Conservation (phyloP, 2,113 vertebrate species). For the Nerophis lumbriciformis region DNA sequence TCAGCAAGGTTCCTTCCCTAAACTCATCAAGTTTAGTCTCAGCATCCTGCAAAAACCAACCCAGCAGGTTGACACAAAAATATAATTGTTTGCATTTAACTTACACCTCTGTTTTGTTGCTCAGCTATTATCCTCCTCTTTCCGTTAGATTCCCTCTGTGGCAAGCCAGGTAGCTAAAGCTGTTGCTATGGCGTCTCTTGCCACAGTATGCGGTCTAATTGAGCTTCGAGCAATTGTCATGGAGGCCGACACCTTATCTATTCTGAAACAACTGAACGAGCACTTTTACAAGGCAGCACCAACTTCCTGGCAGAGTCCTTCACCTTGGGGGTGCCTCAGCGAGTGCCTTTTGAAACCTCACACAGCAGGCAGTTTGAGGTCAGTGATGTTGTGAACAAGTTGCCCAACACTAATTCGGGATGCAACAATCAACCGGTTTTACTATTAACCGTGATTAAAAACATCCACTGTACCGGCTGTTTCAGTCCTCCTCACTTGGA, state of each 20-base stretch:
- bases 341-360: conserved; percentile 76
- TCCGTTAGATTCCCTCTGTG: conserved; percentile 69
- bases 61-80: conserved; percentile 70
- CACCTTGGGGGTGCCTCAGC: conserved; percentile 63
- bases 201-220: conserved; percentile 70
- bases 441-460: too few relatives aligned
- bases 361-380: conserved; percentile 59
- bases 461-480: too few relatives aligned
- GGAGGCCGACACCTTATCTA: conserved; percentile 51
- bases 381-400: background rate
- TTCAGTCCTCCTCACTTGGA: too few relatives aligned
- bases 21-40: conserved; percentile 70
- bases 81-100: background rate
- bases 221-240: conserved; percentile 38
- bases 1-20: conserved; percentile 66
- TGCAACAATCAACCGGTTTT: too few relatives aligned
- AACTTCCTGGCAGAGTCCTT: conserved; percentile 28
- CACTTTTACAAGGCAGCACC: conserved; percentile 45
- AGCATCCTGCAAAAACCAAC: conserved; percentile 64
- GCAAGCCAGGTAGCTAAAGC: conserved; percentile 74
- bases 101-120: background rate
- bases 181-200: conserved; percentile 78
- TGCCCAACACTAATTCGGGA: background rate
- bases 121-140: conserved; percentile 2
- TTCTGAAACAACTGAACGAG: conserved; percentile 58